A percentile compares a stretch with the other conserved stretches of the same genome.
Conservation (phyloP, 1,140 invertebrate genomes). For the Zaprionus vittiger region DNA sequence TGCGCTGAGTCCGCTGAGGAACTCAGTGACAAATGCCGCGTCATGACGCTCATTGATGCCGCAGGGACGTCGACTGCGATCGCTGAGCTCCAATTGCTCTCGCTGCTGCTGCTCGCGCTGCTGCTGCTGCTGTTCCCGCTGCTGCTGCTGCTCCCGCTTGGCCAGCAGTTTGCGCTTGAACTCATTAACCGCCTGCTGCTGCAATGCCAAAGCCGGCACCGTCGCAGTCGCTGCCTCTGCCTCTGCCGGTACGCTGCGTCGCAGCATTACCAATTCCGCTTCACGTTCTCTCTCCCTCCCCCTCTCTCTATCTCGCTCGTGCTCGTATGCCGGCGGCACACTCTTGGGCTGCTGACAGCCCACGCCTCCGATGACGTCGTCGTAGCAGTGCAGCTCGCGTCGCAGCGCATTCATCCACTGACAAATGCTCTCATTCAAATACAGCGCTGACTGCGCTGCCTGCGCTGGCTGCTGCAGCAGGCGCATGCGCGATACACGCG, state of each 20-base stretch:
- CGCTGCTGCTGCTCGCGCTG: background rate
- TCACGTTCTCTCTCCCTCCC: slow-evolving; percentile 22
- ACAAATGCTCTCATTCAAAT: slow-evolving; percentile 76
- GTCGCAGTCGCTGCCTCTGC: background rate
- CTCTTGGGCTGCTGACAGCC: slow-evolving; percentile 73
- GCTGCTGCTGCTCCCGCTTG: slow-evolving; percentile 19
- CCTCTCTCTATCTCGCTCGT: slow-evolving; percentile 43
- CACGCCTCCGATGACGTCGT: slow-evolving; percentile 43
- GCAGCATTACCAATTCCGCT: slow-evolving; percentile 35
- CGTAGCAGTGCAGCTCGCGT: slow-evolving; percentile 63
- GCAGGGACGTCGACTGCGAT: slow-evolving; percentile 43
- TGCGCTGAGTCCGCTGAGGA: slow-evolving; percentile 49
- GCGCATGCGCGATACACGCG: slow-evolving; percentile 62
- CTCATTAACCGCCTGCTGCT: background rate
- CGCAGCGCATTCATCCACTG: slow-evolving; percentile 76
- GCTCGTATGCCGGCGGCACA: slow-evolving; percentile 62
- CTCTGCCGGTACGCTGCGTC: slow-evolving; percentile 22
- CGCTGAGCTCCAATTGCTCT: background rate
- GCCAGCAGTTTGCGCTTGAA: slow-evolving; percentile 8
- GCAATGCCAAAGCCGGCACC: background rate
- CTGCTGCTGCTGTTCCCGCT: slow-evolving; percentile 24
- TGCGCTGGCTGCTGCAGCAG: slow-evolving; percentile 28
- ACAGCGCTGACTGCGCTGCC: slow-evolving; percentile 31
- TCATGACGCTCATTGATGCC: slow-evolving; percentile 63
- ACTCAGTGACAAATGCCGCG: slow-evolving; percentile 64